phyloP scores from a whole-genome alignment of 2,888 invertebrate genomes.

The Lithophane socia region DNA sequence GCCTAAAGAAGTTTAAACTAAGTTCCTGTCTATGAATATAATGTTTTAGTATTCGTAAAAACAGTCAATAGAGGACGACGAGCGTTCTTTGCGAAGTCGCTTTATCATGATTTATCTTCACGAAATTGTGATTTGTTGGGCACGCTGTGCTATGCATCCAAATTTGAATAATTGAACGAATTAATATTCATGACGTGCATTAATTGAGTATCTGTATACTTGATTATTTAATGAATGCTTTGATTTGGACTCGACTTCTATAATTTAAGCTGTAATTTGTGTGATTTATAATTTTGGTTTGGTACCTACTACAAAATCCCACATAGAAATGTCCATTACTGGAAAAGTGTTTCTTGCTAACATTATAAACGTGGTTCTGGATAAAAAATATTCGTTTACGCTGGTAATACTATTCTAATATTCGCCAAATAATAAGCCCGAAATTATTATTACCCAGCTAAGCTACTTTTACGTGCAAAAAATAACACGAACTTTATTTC shows the following conservation, averaged over 20 bases:
- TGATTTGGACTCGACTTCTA: neutral
- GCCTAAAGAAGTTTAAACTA: neutral
- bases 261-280: neutral
- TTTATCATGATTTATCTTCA: constrained; percentile 6
- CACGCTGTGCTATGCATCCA: constrained; percentile 11
- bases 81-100: neutral
- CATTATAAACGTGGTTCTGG: neutral
- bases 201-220: neutral
- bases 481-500: neutral
- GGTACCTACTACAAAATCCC: neutral
- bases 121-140: constrained; percentile 21
- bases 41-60: neutral
- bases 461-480: neutral
- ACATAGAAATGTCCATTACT: neutral
- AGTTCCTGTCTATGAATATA: neutral
- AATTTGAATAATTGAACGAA: constrained; percentile 31
- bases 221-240: neutral
- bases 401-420: neutral
- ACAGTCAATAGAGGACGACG: neutral
- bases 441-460: neutral
- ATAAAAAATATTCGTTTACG: neutral
- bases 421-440: neutral
- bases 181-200: constrained; percentile 31
- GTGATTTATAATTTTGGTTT: neutral
- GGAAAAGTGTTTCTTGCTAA: neutral